phyloP scores from a whole-genome alignment of 2,797 vertebrate genomes.

The Valencia hispanica region DNA sequence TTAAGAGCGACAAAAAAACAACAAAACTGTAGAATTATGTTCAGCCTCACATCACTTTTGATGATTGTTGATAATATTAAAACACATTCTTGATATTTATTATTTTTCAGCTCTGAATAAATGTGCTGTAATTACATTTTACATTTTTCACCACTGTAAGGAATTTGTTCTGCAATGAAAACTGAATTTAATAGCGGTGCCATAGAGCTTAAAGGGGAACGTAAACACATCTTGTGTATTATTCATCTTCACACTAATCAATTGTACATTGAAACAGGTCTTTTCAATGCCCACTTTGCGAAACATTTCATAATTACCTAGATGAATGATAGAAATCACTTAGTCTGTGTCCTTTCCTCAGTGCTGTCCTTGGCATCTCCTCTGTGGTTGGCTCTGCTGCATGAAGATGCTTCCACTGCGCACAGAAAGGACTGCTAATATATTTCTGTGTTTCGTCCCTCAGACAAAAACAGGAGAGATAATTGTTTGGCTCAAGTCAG shows the following conservation, averaged over 20 bases:
- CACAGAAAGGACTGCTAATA: background rate
- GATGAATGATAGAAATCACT: background rate
- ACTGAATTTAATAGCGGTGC: background rate
- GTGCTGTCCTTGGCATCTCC: background rate
- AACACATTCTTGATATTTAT: background rate
- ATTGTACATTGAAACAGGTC: background rate
- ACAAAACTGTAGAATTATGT: background rate
- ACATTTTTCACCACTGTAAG: background rate
- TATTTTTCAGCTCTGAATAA: background rate
- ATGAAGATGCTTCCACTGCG: background rate
- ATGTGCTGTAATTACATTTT: background rate
- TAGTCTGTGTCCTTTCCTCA: background rate
- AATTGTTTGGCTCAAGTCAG: constrained; percentile 5
- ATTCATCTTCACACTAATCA: background rate
- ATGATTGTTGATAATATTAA: too few species aligned
- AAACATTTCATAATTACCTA: background rate
- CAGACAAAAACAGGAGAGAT: background rate
- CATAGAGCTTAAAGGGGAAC: background rate
- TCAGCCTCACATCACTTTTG: background rate
- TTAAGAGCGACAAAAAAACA: background rate
- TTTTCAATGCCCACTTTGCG: background rate
- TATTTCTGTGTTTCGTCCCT: background rate
- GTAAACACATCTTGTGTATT: background rate
- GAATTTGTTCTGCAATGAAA: background rate
- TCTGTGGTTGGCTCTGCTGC: background rate